Conservation (phyloP, 2,113 vertebrate genomes). For the Eretmochelys imbricata region DNA sequence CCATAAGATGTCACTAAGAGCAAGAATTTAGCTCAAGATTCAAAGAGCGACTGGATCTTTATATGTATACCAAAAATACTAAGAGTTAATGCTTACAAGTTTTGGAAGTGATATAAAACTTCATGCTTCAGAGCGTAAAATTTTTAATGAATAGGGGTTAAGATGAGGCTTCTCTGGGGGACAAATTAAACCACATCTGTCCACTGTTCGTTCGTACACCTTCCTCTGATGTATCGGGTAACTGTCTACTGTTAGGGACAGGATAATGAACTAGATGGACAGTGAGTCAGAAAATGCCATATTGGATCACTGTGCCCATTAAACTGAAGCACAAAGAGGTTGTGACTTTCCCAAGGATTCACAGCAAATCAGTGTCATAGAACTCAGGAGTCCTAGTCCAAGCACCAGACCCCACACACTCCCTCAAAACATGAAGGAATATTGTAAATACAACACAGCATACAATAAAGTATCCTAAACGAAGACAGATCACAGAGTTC, state of each 20-base stretch:
- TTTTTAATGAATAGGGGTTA: not conserved
- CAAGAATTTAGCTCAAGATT: not conserved
- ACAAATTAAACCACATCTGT: not conserved
- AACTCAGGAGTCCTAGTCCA: not conserved
- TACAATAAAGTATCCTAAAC: accelerated
- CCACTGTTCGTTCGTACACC: not conserved
- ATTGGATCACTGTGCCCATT: not conserved
- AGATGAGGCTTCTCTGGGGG: not conserved
- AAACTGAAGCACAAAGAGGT: not conserved
- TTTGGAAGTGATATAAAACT: not conserved
- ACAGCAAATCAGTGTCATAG: not conserved
- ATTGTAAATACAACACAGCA: not conserved
- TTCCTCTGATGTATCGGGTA: not conserved
- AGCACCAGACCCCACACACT: not conserved
- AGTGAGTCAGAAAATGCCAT: not conserved
- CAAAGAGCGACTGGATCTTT: not conserved
- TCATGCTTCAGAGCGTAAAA: not conserved
- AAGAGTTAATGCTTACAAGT: not conserved
- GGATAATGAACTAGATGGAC: not conserved
- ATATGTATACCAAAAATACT: not conserved
- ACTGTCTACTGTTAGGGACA: not conserved
- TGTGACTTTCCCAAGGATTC: not conserved
- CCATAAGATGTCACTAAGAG: not conserved
- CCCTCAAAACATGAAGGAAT: too few relatives aligned
- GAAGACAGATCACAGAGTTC: not conserved